A percentile compares a stretch with the other conserved stretches of the same genome.
Conservation (phyloP, 23 tunicate genomes). For the Trididemnum miniatum region DNA sequence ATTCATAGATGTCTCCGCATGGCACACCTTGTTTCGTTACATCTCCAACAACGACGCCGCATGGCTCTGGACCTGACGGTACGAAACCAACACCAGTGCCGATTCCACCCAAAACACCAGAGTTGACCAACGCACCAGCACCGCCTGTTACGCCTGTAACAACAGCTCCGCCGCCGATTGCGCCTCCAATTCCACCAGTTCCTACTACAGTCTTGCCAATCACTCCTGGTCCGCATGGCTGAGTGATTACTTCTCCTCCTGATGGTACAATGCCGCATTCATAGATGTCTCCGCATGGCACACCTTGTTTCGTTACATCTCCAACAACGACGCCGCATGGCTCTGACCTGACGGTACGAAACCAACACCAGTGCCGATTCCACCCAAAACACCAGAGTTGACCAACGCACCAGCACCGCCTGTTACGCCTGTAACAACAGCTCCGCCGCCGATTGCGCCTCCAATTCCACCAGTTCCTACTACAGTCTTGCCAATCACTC, state of each 20-base stretch:
- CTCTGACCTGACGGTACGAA: background rate
- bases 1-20: background rate
- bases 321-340: constrained; percentile 2
- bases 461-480: background rate
- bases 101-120: background rate
- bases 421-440: background rate
- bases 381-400: background rate
- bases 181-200: background rate
- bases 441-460: background rate
- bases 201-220: background rate
- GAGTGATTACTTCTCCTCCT: background rate
- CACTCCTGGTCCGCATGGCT: constrained; percentile 17
- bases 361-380: background rate
- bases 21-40: background rate
- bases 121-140: background rate
- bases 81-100: background rate
- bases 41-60: background rate
- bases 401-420: background rate
- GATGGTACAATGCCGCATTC: constrained; percentile 3
- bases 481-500: background rate
- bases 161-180: background rate
- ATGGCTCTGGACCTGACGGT: background rate
- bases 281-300: constrained; percentile 15
- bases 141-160: constrained; percentile 8
- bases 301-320: background rate